Base-by-base conservation (phyloP, 37 sponge, comb jelly and placozoan species). In the Amphimedon queenslandica region DNA sequence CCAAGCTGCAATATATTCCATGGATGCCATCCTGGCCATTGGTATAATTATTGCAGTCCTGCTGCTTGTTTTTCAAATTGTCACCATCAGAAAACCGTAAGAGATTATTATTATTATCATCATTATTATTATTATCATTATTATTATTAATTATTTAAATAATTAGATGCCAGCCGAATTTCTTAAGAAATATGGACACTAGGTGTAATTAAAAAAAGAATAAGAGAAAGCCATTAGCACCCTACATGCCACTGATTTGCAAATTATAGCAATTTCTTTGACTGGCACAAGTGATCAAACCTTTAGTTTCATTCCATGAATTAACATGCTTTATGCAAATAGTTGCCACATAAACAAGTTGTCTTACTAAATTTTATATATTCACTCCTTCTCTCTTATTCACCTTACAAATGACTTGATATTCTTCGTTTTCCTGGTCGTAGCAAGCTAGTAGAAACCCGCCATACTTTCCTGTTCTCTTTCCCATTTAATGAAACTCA, bases 401-500 rank as follows among this genome's bases (percentile, higher is more conserved):
- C 27, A 94, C 94, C 84, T 98, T 98, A 70, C 99, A 98, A 30
- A 98, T 92, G 67, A 87, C 74, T 39, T 98, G 93, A 69, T 75
- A 98, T 66, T 98, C 93, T 55, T 98, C 99, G 25, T 66, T 84
- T 40, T 94, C 95, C 32, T 85, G 84, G 40, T 98, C 88, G 63
- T 98, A 98, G 71, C 99, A 98, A 8, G 99, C 96, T 32, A 98
- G 81, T 47, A 98, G 73, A 74, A 86, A 98, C 34, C 96, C 99
- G 28, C 99, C 99, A 77, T 95, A 98, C 60, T 58, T 73, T 16
- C 99, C 99, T 8, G 95, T 79, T 29, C 99, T 82, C 92, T 94
- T 94, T 18, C 99, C 99, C 24, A 81, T 92, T 43, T 96, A 95
- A 64, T 77, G 88, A 83, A 82, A 98, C 31, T 87, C 99, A 51